Conservation (phyloP, 2,797 vertebrate genomes). For the Synanceia verrucosa region DNA sequence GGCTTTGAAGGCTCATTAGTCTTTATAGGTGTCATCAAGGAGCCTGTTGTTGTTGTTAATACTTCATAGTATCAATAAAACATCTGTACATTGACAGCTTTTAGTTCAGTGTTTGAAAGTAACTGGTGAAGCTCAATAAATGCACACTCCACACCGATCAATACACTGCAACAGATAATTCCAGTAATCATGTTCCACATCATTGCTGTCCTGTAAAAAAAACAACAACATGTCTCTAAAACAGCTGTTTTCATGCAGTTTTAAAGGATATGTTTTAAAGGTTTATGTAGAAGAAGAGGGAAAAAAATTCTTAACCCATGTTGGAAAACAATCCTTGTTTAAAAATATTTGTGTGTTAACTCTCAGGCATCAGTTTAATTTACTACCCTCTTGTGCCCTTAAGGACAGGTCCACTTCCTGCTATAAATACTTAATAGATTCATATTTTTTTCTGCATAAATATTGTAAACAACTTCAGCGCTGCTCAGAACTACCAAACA, state of each 20-base stretch:
- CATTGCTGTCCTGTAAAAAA: background rate
- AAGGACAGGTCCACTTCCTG: too few relatives aligned
- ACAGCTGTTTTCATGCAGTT: background rate
- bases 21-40: background rate
- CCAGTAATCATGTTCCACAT: background rate
- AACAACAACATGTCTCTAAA: background rate
- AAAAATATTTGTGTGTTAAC: too few relatives aligned
- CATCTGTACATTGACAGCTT: background rate
- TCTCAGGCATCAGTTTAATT: too few relatives aligned
- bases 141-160: background rate
- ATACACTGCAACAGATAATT: background rate
- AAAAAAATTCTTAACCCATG: too few relatives aligned
- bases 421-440: too few relatives aligned
- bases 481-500: too few relatives aligned
- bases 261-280: too few relatives aligned
- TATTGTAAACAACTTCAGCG: too few relatives aligned
- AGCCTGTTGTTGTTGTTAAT: background rate
- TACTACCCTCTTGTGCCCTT: too few relatives aligned
- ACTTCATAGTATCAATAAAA: background rate
- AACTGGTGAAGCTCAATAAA: background rate
- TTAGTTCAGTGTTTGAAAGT: background rate
- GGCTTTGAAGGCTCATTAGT: slow-evolving; percentile 7
- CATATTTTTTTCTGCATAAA: too few relatives aligned
- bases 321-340: too few relatives aligned
- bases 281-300: too few relatives aligned